phyloP scores from a whole-genome alignment of 2,888 invertebrate genomes.

The Digitonthophagus gazella region DNA sequence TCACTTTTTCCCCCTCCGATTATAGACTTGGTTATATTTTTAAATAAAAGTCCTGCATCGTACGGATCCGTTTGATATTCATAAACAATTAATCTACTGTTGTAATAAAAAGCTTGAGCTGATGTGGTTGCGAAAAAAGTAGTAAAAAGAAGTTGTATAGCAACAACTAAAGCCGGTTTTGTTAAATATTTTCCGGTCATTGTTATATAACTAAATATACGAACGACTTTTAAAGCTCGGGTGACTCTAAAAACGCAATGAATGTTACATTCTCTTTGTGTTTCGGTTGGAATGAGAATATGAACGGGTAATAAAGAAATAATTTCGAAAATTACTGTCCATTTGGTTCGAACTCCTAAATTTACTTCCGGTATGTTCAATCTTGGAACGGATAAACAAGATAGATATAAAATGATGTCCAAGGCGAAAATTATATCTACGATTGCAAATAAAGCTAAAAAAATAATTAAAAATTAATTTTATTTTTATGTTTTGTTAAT shows the following conservation, averaged over 20 bases:
- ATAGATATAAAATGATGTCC: conserved; percentile 23
- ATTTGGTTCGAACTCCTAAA: conserved; percentile 2
- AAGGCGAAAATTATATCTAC: conserved; percentile 25
- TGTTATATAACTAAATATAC: not conserved
- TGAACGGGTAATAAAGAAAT: conserved; percentile 27
- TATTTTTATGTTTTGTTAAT: not conserved
- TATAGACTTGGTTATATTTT: not conserved
- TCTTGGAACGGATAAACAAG: not conserved
- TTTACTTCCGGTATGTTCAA: conserved; percentile 10
- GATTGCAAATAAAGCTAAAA: conserved; percentile 25
- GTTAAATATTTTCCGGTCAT: not conserved
- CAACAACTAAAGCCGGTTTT: not conserved
- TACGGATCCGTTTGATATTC: not conserved
- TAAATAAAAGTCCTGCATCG: not conserved
- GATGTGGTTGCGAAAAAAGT: not conserved
- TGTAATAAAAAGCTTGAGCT: not conserved
- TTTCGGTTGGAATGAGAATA: not conserved
- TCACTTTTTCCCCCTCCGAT: not conserved
- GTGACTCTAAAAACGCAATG: conserved; percentile 14
- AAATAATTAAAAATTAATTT: not conserved
- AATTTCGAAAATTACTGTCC: conserved; percentile 19
- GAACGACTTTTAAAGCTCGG: conserved; percentile 10
- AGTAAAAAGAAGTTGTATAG: conserved; percentile 7
- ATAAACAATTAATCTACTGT: not conserved
- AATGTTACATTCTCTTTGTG: not conserved